Base-by-base conservation (phyloP, 2,797 vertebrate species). In the Danio albolineatus region DNA sequence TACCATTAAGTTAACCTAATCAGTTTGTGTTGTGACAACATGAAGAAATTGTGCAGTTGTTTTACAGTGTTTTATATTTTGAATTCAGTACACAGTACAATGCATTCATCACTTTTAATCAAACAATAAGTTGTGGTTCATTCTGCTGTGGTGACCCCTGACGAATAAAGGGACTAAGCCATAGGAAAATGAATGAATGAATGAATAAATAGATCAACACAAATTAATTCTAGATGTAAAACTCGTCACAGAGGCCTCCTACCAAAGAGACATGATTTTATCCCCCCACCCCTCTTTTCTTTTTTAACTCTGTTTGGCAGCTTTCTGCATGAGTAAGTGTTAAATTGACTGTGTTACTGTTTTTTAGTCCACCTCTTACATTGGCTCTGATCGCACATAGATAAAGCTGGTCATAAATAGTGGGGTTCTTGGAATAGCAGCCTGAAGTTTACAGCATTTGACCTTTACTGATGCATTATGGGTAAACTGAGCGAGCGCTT, bases 301-400 rank as follows among this genome's bases (percentile, higher is more conserved):
- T 71, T 57, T 80, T 44, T 56, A 70, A 16, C 48, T 66, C 48
- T 46, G 49, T 41, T 82, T 62, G 28, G 19, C 61, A 49, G 66
- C 79, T 17, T 21, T 46, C 51, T 59, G 73, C 53, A 69, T 79
- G 70, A 86, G 54, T 75, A 78, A 67, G 74, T 46, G 79, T 48
- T 69, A 79, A 85, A 78, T 80, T 60, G 73, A 76, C 51, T 48
- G 73, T 28, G 69, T 82, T n/a, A 12, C 36, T 84, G 62, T 80
- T 77, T 81, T 81, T 60, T 36, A 1, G 28, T 60, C 14, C 36
- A 71, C 56, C 17, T 66, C 46, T 53, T 54, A 54, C 49, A 76
- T 64, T 13, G 39, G 10, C 10, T 79, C 46, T 48, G 21, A 56
- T 53, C 41, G 57, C 61, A 56, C 51, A 3, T 72, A 73, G 46